Percentiles rank a stretch among this genome's conserved stretches.
These are phyloP conservation scores for Alloplasta piceator DNA, from an alignment of 2,888 invertebrate species.

Conservation along the genomic window DNA sequence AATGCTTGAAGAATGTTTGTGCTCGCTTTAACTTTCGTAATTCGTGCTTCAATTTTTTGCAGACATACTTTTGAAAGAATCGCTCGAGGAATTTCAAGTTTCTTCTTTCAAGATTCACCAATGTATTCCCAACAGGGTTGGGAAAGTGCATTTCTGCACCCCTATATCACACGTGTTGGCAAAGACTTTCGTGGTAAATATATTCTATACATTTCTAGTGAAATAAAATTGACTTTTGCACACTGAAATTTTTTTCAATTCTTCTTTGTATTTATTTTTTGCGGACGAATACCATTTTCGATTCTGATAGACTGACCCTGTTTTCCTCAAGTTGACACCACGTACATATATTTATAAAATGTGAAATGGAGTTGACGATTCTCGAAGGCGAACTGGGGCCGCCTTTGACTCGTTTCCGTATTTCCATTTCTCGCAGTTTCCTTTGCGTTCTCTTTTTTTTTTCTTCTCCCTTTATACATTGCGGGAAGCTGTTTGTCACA, in stretches of 20 bases:
- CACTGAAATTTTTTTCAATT: background rate
- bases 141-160: background rate
- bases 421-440: conserved; percentile 47
- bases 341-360: background rate
- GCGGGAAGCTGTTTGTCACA: conserved; percentile 31
- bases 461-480: conserved; percentile 16
- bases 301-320: too few relatives aligned
- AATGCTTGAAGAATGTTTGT: too few relatives aligned
- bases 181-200: conserved; percentile 51
- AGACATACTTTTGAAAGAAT: too few relatives aligned
- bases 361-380: conserved; percentile 18
- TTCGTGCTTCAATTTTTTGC: too few relatives aligned
- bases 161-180: background rate
- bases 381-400: conserved; percentile 24
- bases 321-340: too few relatives aligned
- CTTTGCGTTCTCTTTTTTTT: conserved; percentile 1
- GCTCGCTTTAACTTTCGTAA: too few relatives aligned
- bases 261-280: too few relatives aligned
- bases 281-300: too few relatives aligned
- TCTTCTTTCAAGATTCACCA: background rate
- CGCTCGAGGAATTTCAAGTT: background rate
- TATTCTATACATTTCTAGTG: conserved; percentile 66
- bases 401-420: conserved; percentile 50
- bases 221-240: conserved; percentile 34
- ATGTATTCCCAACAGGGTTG: background rate